Percentiles rank a stretch among this genome's conserved stretches.
phyloP scores from a whole-genome alignment of 2,797 vertebrate genomes.

The Pygocentrus nattereri region DNA sequence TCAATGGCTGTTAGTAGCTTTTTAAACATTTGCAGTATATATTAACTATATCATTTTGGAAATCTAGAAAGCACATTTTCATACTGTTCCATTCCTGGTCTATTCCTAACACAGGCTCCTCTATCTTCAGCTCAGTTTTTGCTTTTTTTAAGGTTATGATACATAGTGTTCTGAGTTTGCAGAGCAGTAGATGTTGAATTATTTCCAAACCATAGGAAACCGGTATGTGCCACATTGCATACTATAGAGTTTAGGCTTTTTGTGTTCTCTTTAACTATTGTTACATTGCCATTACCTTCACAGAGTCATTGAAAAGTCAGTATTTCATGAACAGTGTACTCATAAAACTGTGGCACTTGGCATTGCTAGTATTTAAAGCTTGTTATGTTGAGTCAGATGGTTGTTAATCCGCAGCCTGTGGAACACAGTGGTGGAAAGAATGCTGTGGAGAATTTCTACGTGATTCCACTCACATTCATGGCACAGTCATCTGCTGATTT shows the following conservation, averaged over 20 bases:
- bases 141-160: conserved; percentile 11
- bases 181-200: conserved; percentile 4
- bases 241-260: neutral
- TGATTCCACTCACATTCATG: conserved; percentile 23
- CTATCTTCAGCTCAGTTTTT: conserved; percentile 13
- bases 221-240: neutral
- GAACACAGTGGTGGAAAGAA: conserved; percentile 31
- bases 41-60: neutral
- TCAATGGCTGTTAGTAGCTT: neutral
- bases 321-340: conserved; percentile 19
- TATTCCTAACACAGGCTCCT: neutral
- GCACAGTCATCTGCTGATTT: conserved; percentile 1
- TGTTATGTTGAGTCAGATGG: conserved; percentile 11
- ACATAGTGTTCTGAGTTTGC: neutral
- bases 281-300: conserved; percentile 11
- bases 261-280: neutral
- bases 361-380: conserved; percentile 36
- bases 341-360: conserved; percentile 10
- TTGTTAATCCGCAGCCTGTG: conserved; percentile 19
- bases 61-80: neutral
- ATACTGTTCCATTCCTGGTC: neutral
- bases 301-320: conserved; percentile 7
- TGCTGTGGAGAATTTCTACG: conserved; percentile 23
- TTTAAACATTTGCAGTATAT: neutral
- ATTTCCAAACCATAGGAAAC: conserved; percentile 24